A percentile compares a stretch with the other conserved stretches of the same genome.
Conservation (phyloP, 2,888 invertebrate species). For the Drosophila tripunctata region DNA sequence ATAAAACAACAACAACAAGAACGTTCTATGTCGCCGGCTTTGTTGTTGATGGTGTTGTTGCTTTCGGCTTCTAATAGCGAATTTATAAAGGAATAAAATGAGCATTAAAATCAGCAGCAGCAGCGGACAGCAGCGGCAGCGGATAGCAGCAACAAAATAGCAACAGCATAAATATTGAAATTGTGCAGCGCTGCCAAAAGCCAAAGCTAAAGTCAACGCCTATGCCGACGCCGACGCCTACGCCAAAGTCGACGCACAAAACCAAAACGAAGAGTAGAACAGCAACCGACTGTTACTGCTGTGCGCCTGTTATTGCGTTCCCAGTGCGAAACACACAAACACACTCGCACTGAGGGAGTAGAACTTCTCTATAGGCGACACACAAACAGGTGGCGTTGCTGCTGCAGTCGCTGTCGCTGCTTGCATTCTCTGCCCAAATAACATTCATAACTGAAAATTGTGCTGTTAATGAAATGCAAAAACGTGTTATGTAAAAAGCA, state of each 20-base stretch:
- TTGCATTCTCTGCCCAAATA: constrained; percentile 40
- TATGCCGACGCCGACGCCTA: constrained; percentile 7
- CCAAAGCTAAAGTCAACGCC: constrained; percentile 11
- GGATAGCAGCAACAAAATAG: constrained; percentile 15
- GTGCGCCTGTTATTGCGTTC: constrained; percentile 56
- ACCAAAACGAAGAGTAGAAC: constrained; percentile 50
- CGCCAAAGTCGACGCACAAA: constrained; percentile 41
- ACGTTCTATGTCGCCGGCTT: constrained; percentile 72
- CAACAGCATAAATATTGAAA: constrained; percentile 46
- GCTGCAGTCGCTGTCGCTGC: constrained; percentile 23
- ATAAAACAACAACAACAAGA: too few species aligned
- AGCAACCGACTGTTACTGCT: constrained; percentile 31
- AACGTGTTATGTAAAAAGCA: constrained; percentile 68
- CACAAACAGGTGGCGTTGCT: constrained; percentile 41
- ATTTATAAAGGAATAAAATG: constrained; percentile 73
- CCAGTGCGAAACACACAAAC: constrained; percentile 33
- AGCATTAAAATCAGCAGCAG: constrained; percentile 59
- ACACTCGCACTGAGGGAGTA: constrained; percentile 9
- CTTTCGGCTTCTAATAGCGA: constrained; percentile 67
- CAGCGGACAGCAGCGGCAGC: constrained; percentile 28
- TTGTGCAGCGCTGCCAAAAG: constrained; percentile 51
- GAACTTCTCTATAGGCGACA: constrained; percentile 9
- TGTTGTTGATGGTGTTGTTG: too few species aligned
- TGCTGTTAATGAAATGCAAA: constrained; percentile 67
- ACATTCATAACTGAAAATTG: constrained; percentile 56